Percentiles rank a stretch among this genome's conserved stretches.
Evolutionary conservation across 2,888 invertebrate genomes (phyloP).

Genomic region (Epinotia nisella): DNA sequence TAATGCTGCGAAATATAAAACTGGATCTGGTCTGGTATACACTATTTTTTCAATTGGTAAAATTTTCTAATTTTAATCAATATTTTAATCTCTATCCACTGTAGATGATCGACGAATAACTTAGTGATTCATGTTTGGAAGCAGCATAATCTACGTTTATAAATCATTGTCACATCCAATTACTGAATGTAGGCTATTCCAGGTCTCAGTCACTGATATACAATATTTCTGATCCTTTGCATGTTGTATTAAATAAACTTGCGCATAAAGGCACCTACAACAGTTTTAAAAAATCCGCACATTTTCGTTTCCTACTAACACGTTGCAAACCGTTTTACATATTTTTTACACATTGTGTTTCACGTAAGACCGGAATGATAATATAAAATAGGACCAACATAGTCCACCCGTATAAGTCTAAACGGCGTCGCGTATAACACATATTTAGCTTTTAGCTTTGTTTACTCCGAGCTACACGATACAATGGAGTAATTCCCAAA

Average conservation of each 20-base stretch:
- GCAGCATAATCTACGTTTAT: background rate
- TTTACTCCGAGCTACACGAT: background rate
- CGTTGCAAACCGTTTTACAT: background rate
- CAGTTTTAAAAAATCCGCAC: background rate
- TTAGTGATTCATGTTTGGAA: background rate
- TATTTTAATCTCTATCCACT: background rate
- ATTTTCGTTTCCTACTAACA: background rate
- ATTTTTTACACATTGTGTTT: background rate
- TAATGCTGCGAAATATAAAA: too few species aligned
- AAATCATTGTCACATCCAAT: background rate
- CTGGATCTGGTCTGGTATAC: too few species aligned
- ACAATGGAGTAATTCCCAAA: constrained; percentile 4
- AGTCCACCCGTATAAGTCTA: background rate
- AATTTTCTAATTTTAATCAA: background rate
- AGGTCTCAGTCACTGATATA: background rate
- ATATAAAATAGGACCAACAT: background rate
- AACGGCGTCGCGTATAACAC: background rate
- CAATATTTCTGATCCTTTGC: background rate
- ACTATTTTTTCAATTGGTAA: too few species aligned
- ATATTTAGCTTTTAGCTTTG: background rate
- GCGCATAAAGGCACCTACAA: background rate
- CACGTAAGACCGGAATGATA: background rate
- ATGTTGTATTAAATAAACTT: too few species aligned
- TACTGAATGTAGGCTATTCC: background rate
- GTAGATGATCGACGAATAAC: background rate